Base-by-base conservation (phyloP, 2,888 invertebrate genomes). In the Hypselothyrea guttata region DNA sequence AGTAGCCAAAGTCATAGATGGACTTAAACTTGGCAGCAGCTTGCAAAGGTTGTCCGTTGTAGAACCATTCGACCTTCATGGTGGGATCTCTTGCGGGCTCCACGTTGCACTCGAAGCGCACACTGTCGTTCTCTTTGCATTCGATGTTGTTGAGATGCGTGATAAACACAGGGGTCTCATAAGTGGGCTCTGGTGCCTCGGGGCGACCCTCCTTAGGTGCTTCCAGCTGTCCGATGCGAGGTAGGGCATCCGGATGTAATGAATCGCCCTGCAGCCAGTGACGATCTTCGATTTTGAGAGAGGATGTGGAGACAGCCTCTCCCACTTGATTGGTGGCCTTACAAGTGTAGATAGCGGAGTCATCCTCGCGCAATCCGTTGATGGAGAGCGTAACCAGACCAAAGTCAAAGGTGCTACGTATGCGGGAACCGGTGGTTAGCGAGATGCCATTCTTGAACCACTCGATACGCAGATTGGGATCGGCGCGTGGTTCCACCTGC, bases 371-470 rank as follows among this genome's bases (percentile, higher is more conserved):
- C 37, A 97, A 87, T 1, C 96, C 94, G 86, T 96, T 96, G 61
- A 98, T 95, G 11, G 97, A 96, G 22, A 98, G 90, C 0, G 97
- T 96, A 0, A 99, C 98, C 61, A 98, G 92, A 42, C 99, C 99
- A 90, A 99, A 99, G 89, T 99, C 99, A 87, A 98, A 97, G 18
- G 97, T 96, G 76, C 97, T 97, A 87, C 96, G 95, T 65, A 98
- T 92, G 75, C 98, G 93, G 30, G 98, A 95, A 72, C 96, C 97
- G 59, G 96, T 96, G 58, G 95, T 95, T 12, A 97, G 91, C 0
- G 95, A 92, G 40, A 95, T 90, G n/a, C 97, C 96, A 87, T 97
- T 97, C 88, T 97, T 97, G 90, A 95, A 97, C 97, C 97, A 97
- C 89, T 97, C 97, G 53, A 96, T 94, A 59, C 94, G 92, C 33